Evolutionary conservation across 2,113 vertebrate species (phyloP).

Genomic region (Oxygymnocypris stewartii): DNA sequence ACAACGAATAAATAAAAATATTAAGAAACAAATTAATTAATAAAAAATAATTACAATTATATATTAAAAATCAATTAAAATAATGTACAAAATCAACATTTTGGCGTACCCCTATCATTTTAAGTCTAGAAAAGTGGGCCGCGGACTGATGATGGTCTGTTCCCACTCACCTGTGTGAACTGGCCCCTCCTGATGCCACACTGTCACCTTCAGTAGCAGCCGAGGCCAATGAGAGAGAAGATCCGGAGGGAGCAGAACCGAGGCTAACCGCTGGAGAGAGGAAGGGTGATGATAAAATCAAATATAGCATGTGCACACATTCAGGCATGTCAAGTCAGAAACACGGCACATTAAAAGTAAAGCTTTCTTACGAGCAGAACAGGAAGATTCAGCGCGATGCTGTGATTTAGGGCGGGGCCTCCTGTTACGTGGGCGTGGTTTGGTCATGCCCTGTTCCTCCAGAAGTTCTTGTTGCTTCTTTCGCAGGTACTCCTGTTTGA

Average conservation of each 20-base stretch:
- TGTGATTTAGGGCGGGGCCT: conserved; percentile 86
- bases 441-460: conserved; percentile 89
- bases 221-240: conserved; percentile 91
- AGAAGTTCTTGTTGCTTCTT: conserved; percentile 89
- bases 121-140: neutral
- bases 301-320: neutral
- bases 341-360: neutral
- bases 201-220: conserved; percentile 89
- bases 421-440: conserved; percentile 81
- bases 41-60: too few species aligned
- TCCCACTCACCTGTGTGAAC: conserved; percentile 80
- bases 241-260: conserved; percentile 87
- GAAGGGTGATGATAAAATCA: neutral
- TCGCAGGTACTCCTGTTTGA: conserved; percentile 92
- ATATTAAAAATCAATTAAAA: too few species aligned
- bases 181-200: conserved; percentile 81
- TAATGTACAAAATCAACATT: neutral
- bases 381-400: conserved; percentile 83
- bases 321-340: neutral
- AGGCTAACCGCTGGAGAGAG: conserved; percentile 81
- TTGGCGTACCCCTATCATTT: neutral
- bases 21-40: too few species aligned
- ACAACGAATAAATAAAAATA: too few species aligned
- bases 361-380: conserved; percentile 79
- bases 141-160: neutral